Base-by-base conservation (phyloP, 2,888 invertebrate genomes). In the Rhabditoides inermis region DNA sequence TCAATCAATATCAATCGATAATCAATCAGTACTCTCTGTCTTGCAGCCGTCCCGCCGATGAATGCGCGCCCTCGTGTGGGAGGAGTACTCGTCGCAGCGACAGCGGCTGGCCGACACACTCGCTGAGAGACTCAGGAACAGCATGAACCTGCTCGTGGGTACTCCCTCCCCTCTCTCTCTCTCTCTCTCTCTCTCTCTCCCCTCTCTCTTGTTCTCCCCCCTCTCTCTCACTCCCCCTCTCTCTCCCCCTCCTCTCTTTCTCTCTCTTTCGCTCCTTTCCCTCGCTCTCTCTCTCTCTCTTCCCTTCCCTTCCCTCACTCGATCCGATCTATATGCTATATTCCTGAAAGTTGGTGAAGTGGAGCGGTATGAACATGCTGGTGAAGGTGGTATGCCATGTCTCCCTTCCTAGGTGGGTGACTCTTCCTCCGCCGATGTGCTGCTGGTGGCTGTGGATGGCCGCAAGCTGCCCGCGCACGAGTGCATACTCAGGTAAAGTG, bases 381-480 rank as follows among this genome's bases (percentile, higher is more conserved):
- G 5, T 22, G 25, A 30, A 22, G n/a, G n/a, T n/a, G n/a, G 30
- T 27, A 44, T 44, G 44, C 44, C 20, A 44, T 44, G 44, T 30
- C 28, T 25, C 30, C 32, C 22, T 18, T 44, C 50, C 26, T 41
- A 69, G 65, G 57, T 71, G 28, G 67, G 66, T 6, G 56, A 71
- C 44, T 51, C 59, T 39, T 65, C 59, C 15, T 63, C 66, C 20
- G 69, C 72, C 18, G 72, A 72, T 55, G 46, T 72, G 10, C 49
- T 72, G 12, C 53, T 72, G 44, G 69, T 72, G 10, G 60, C 72
- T 2, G 69, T 71, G 10, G 73, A 72, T 44, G 72, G 72, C 28
- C 61, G 62, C 40, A 68, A 68, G 57, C 51, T 73, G 18, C 61
- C 72, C n/a, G 72, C 69, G 0, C 72, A 72, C 49, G 58, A 63